phyloP scores from a whole-genome alignment of 2,797 vertebrate species.

The Philypnodon macrostomus region DNA sequence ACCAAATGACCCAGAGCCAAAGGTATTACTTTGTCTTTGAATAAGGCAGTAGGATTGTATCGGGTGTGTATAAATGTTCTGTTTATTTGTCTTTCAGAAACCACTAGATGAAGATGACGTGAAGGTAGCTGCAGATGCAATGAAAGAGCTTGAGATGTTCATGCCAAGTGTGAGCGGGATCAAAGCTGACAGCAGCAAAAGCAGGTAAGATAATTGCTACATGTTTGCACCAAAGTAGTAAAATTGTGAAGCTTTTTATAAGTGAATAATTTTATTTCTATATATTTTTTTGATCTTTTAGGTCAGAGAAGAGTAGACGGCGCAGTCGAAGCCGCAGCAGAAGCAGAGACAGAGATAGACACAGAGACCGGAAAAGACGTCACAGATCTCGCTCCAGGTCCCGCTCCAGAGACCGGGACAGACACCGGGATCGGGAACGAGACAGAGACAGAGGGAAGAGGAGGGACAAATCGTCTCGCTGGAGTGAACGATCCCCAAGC shows the following conservation, averaged over 20 bases:
- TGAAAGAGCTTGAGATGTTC: slow-evolving; percentile 94
- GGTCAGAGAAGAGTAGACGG: slow-evolving; percentile 75
- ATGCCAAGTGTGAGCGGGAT: slow-evolving; percentile 84
- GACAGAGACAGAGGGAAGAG: slow-evolving; percentile 77
- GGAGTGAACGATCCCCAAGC: slow-evolving; percentile 82
- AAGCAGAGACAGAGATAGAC: slow-evolving; percentile 67
- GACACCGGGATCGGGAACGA: slow-evolving; percentile 56
- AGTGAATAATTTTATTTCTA: no score
- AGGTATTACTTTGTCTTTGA: slow-evolving; percentile 68
- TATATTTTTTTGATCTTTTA: background rate
- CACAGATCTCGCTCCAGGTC: slow-evolving; percentile 72
- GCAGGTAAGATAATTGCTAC: slow-evolving; percentile 69
- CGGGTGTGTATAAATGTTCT: no score
- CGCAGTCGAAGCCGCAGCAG: slow-evolving; percentile 81
- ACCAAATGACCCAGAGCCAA: slow-evolving; percentile 83
- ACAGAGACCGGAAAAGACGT: slow-evolving; percentile 66
- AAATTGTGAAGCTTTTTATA: no score
- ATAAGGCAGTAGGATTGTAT: background rate
- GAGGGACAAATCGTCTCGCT: slow-evolving; percentile 76
- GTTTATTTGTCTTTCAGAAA: slow-evolving; percentile 57
- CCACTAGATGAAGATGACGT: slow-evolving; percentile 94
- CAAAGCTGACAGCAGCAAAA: slow-evolving; percentile 77
- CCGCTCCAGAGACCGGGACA: slow-evolving; percentile 37
- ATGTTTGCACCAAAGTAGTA: no score
- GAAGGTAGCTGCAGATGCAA: slow-evolving; percentile 91